phyloP scores from a whole-genome alignment of 1,140 invertebrate genomes.

The Holotrichia oblita region DNA sequence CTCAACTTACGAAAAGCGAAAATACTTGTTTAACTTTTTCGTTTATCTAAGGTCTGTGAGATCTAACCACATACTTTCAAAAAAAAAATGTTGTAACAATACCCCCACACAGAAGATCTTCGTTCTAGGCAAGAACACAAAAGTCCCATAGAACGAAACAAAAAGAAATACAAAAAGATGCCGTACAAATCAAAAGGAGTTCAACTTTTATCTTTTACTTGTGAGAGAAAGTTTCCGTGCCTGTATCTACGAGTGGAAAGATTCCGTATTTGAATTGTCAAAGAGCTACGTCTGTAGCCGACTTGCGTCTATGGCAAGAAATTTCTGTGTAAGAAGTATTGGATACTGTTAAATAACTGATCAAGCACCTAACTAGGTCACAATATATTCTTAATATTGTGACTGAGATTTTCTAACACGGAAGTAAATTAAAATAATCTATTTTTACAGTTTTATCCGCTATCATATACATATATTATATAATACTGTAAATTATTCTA shows the following conservation, averaged over 20 bases:
- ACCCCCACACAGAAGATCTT: neutral
- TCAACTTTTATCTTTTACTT: slow-evolving; percentile 20
- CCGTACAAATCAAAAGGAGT: slow-evolving; percentile 6
- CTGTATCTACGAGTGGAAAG: neutral
- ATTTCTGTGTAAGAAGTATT: neutral
- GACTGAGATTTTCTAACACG: too few species aligned
- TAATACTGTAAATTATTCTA: too few species aligned
- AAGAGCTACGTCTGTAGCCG: slow-evolving; percentile 3
- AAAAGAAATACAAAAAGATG: neutral
- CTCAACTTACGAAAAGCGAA: too few species aligned
- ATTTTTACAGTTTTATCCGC: too few species aligned
- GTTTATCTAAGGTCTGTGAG: neutral
- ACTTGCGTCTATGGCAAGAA: neutral
- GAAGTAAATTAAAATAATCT: too few species aligned
- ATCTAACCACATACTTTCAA: neutral
- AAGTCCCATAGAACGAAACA: neutral
- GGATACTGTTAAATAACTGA: neutral
- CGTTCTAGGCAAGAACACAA: neutral
- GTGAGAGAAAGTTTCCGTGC: slow-evolving; percentile 11
- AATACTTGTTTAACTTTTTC: too few species aligned
- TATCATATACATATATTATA: too few species aligned
- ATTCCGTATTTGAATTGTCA: slow-evolving; percentile 21
- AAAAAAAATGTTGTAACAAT: neutral
- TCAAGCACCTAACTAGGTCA: slow-evolving; percentile 6
- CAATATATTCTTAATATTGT: neutral